Evolutionary conservation across 2,113 vertebrate species (phyloP).

Genomic region (Corythornis madagascariensis): DNA sequence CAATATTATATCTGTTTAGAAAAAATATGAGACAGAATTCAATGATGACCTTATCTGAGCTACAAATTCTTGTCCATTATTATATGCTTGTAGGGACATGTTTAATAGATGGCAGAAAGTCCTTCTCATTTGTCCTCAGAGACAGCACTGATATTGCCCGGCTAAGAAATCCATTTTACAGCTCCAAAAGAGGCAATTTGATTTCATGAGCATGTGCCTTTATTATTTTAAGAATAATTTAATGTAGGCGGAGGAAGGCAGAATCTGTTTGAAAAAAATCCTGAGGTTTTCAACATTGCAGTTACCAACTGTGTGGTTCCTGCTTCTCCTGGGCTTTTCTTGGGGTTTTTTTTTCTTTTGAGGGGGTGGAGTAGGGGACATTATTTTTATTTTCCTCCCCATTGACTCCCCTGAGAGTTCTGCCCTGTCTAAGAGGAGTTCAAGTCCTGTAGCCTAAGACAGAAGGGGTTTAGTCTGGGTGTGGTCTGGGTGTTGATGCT

Average conservation of each 20-base stretch:
- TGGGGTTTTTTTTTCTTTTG: background rate
- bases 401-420: background rate
- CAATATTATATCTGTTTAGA: conserved; percentile 34
- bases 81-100: conserved; percentile 22
- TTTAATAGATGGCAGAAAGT: conserved; percentile 55
- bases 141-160: conserved; percentile 6
- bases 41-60: conserved; percentile 50
- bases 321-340: background rate
- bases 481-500: background rate
- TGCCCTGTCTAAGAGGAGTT: background rate
- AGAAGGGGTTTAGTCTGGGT: background rate
- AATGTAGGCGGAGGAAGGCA: background rate
- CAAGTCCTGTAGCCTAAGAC: background rate
- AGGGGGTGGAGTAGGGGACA: background rate
- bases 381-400: background rate
- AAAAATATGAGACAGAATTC: conserved; percentile 45
- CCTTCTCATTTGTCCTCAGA: conserved; percentile 51
- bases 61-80: conserved; percentile 58
- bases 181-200: conserved; percentile 34
- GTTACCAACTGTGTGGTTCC: background rate
- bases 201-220: conserved; percentile 1
- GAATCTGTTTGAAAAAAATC: background rate
- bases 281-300: background rate
- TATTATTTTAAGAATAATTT: conserved; percentile 57
- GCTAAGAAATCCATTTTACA: conserved; percentile 16